A percentile compares a stretch with the other conserved stretches of the same genome.
Conservation (phyloP, 2,888 invertebrate species). For the Rhorus exstirpatorius region DNA sequence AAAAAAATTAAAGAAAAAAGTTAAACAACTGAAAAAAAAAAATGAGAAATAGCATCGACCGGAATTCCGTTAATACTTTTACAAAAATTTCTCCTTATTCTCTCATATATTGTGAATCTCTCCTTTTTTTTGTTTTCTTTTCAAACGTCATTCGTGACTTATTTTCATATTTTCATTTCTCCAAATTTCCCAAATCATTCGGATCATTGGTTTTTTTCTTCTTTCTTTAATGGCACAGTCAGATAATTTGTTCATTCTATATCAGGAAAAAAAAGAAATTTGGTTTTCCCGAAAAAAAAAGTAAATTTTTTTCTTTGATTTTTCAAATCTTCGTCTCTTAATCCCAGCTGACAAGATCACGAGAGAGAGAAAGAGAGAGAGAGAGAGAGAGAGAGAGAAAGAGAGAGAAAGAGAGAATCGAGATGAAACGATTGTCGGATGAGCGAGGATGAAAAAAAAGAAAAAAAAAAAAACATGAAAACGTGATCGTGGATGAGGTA, state of each 20-base stretch:
- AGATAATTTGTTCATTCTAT: neutral
- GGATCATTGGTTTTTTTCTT: conserved; percentile 47
- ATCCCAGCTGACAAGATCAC: conserved; percentile 76
- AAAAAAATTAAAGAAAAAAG: too few relatives aligned
- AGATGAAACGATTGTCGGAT: conserved; percentile 11
- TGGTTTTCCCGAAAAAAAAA: neutral
- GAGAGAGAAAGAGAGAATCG: conserved; percentile 3
- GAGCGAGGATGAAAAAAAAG: neutral
- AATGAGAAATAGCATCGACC: too few relatives aligned
- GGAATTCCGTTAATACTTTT: too few relatives aligned
- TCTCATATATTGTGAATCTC: too few relatives aligned
- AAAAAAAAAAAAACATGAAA: neutral
- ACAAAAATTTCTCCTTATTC: too few relatives aligned
- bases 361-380: conserved; percentile 35
- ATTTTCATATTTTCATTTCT: conserved; percentile 20
- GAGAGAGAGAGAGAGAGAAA: conserved; percentile 19
- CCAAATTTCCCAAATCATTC: too few relatives aligned
- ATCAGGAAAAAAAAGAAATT: conserved; percentile 6
- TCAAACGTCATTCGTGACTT: too few relatives aligned
- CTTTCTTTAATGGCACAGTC: too few relatives aligned
- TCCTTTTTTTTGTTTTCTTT: too few relatives aligned
- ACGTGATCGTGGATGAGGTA: neutral
- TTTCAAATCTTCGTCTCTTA: conserved; percentile 59
- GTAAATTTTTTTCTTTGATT: conserved; percentile 53
- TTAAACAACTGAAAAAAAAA: too few relatives aligned